Percentiles rank a stretch among this genome's conserved stretches.
These are phyloP conservation scores for Coleophora flavipennella DNA, from an alignment of 2,888 invertebrate species.

Conservation along the genomic window DNA sequence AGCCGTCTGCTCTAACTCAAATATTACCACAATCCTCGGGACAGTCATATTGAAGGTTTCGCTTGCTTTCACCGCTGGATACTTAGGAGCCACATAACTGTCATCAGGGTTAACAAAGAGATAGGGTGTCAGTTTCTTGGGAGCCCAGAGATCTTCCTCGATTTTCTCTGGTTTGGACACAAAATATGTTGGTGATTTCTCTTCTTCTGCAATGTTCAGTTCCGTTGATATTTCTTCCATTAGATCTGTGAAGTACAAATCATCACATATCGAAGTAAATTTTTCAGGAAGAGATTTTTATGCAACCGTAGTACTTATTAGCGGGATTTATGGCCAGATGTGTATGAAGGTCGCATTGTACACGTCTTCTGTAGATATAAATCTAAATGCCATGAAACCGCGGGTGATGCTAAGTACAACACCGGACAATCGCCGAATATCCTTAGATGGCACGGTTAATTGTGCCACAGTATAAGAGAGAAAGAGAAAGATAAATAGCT, in stretches of 20 bases:
- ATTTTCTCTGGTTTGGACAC: slow-evolving; percentile 45
- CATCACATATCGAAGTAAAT: no score
- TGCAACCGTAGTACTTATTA: no score
- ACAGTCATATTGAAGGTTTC: slow-evolving; percentile 67
- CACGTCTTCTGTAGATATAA: no score
- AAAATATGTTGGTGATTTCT: slow-evolving; percentile 59
- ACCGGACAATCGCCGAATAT: no score
- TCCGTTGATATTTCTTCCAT: slow-evolving; percentile 58
- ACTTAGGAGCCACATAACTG: slow-evolving; percentile 46
- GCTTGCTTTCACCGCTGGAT: slow-evolving; percentile 44
- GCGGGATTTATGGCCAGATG: no score
- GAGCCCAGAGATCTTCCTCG: slow-evolving; percentile 80
- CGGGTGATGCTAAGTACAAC: no score
- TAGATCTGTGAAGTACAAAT: slow-evolving; percentile 43
- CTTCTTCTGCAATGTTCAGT: slow-evolving; percentile 54
- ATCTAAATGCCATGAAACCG: no score
- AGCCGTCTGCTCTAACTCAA: slow-evolving; percentile 73
- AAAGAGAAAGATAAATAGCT: not conserved
- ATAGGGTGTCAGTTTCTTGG: slow-evolving; percentile 73
- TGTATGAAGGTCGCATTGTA: no score
- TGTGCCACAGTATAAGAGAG: no score
- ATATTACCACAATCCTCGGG: slow-evolving; percentile 74
- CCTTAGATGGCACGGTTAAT: no score
- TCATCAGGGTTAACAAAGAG: slow-evolving; percentile 39
- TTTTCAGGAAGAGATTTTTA: no score